Conservation (phyloP, 2,888 invertebrate genomes). For the Watsonalla cultraria region DNA sequence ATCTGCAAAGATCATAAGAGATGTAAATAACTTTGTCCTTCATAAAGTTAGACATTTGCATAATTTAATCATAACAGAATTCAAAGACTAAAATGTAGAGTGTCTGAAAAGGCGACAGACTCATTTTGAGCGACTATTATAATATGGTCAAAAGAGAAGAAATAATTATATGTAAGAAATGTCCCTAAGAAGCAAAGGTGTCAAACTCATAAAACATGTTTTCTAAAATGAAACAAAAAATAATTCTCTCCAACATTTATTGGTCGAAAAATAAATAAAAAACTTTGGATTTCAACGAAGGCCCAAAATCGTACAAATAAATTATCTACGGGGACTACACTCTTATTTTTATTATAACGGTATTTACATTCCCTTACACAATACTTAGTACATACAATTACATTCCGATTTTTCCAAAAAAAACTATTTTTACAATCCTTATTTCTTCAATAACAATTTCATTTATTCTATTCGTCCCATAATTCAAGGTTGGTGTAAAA, state of each 20-base stretch:
- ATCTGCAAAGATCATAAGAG: too few relatives aligned
- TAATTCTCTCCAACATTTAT: slow-evolving; percentile 78
- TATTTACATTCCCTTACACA: slow-evolving; percentile 58
- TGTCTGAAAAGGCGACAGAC: too few relatives aligned
- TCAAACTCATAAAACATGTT: too few relatives aligned
- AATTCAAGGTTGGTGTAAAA: slow-evolving; percentile 38
- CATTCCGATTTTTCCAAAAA: slow-evolving; percentile 48
- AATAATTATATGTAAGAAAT: too few relatives aligned
- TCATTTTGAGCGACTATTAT: too few relatives aligned
- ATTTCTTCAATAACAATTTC: slow-evolving; percentile 50
- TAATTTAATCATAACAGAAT: too few relatives aligned
- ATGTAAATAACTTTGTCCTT: too few relatives aligned
- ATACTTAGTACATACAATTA: slow-evolving; percentile 59
- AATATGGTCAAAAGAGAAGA: too few relatives aligned
- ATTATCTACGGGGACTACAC: slow-evolving; percentile 71
- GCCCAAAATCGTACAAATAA: slow-evolving; percentile 77
- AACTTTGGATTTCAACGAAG: slow-evolving; percentile 78
- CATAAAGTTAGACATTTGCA: too few relatives aligned
- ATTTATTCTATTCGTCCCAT: slow-evolving; percentile 46
- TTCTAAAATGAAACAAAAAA: slow-evolving; percentile 34
- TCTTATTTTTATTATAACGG: slow-evolving; percentile 60
- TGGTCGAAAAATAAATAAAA: slow-evolving; percentile 79
- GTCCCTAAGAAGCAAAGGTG: too few relatives aligned
- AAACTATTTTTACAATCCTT: slow-evolving; percentile 30
- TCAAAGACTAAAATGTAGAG: too few relatives aligned